Conservation (phyloP, 2,113 vertebrate genomes). For the Syngnathus floridae region DNA sequence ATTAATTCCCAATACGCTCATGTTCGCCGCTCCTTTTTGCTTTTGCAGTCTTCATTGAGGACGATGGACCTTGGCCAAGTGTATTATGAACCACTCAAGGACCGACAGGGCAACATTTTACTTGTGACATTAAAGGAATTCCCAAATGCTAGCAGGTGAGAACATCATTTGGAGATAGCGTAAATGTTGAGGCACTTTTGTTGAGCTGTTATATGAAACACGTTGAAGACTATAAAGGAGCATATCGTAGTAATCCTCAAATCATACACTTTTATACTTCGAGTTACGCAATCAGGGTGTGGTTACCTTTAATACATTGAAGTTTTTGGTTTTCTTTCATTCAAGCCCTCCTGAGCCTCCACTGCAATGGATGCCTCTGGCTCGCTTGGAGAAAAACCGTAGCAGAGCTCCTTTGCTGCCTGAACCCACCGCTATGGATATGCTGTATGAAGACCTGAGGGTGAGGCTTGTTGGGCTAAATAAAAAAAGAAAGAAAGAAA, state of each 20-base stretch:
- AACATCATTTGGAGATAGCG: no score
- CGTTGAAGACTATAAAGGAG: no score
- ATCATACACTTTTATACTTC: no score
- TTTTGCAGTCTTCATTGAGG: constrained; percentile 61
- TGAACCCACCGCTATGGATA: constrained; percentile 69
- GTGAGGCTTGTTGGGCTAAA: constrained; percentile 29
- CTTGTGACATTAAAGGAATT: constrained; percentile 70
- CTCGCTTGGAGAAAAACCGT: constrained; percentile 62
- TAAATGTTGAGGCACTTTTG: background rate
- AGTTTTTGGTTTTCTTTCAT: background rate
- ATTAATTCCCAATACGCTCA: constrained; percentile 9
- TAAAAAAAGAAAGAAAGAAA: background rate
- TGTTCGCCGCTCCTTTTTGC: constrained; percentile 1
- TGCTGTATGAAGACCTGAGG: constrained; percentile 64
- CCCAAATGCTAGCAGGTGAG: constrained; percentile 42
- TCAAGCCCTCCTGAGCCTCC: constrained; percentile 53
- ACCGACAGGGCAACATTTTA: constrained; percentile 69
- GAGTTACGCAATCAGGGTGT: background rate
- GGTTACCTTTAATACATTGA: background rate
- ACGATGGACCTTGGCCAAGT: constrained; percentile 69
- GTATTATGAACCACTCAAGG: constrained; percentile 72
- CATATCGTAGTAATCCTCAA: no score
- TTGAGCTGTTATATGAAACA: no score
- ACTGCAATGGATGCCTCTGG: constrained; percentile 66
- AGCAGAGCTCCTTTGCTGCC: constrained; percentile 60